Conservation (phyloP, 2,888 invertebrate species). For the Criorhina ranunculi region DNA sequence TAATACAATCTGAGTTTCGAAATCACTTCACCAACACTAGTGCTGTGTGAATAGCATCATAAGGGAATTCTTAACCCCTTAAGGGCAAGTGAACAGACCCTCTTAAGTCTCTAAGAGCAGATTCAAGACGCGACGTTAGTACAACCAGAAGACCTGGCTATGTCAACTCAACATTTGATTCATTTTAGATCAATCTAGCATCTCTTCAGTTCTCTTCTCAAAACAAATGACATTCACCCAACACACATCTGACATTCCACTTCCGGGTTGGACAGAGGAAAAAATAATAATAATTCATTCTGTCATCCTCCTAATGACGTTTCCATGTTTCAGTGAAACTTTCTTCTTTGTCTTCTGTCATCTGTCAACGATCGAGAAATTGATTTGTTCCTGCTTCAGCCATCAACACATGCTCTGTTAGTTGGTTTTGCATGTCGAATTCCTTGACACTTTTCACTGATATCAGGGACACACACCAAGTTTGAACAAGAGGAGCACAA, state of each 20-base stretch:
- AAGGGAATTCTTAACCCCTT: no score
- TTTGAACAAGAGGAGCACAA: not conserved
- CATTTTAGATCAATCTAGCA: no score
- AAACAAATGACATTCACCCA: not conserved
- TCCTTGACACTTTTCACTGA: constrained; percentile 18
- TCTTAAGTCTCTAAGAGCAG: no score
- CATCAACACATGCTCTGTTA: constrained; percentile 22
- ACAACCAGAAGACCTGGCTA: no score
- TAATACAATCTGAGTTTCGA: no score
- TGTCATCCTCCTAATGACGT: constrained; percentile 47
- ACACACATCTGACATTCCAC: not conserved
- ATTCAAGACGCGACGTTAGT: no score
- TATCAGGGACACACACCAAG: not conserved
- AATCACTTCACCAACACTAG: no score
- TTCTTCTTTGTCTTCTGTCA: constrained; percentile 54
- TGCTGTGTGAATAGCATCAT: no score
- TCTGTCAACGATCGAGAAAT: constrained; percentile 53
- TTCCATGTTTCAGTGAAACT: constrained; percentile 41
- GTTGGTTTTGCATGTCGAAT: constrained; percentile 23
- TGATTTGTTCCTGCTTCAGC: constrained; percentile 54
- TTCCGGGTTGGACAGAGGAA: constrained; percentile 25
- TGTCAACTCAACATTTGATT: no score
- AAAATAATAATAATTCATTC: constrained; percentile 25
- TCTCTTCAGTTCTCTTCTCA: no score
- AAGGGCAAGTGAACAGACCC: no score